Conservation (phyloP, 2,113 vertebrate species). For the Colossoma macropomum region DNA sequence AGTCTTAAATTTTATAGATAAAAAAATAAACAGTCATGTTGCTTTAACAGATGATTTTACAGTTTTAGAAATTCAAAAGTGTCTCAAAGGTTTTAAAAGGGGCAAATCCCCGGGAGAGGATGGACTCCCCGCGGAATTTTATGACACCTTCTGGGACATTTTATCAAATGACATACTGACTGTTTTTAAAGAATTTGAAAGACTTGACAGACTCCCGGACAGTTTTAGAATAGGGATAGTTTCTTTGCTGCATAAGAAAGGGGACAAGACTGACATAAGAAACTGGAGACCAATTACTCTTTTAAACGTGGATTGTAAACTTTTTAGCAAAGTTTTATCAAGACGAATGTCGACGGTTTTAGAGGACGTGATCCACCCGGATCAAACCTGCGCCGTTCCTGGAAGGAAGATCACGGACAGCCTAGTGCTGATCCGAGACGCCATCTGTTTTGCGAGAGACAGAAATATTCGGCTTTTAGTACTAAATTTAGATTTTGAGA, state of each 20-base stretch:
- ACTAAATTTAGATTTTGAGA: no score
- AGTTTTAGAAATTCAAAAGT: neutral
- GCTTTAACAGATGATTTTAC: conserved; percentile 13
- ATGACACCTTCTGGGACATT: conserved; percentile 38
- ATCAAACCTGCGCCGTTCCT: conserved; percentile 46
- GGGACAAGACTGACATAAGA: neutral
- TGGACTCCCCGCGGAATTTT: conserved; percentile 38
- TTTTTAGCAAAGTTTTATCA: conserved; percentile 43
- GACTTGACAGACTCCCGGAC: neutral
- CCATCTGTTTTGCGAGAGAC: conserved; percentile 55
- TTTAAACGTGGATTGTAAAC: conserved; percentile 45
- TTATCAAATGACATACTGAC: conserved; percentile 12
- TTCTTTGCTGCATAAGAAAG: neutral
- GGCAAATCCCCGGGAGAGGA: neutral
- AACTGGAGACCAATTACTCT: conserved; percentile 42
- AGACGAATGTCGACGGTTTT: conserved; percentile 13
- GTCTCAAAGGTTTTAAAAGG: conserved; percentile 3
- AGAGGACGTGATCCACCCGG: conserved; percentile 50
- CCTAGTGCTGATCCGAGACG: conserved; percentile 46
- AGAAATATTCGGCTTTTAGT: conserved; percentile 43
- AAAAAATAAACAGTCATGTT: neutral
- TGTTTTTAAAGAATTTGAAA: conserved; percentile 43
- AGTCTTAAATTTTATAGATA: neutral
- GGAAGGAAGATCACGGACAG: conserved; percentile 53
- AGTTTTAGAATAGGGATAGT: conserved; percentile 46